Evolutionary conservation across 2,888 invertebrate genomes (phyloP).

Genomic region (Cataglyphis cursor): DNA sequence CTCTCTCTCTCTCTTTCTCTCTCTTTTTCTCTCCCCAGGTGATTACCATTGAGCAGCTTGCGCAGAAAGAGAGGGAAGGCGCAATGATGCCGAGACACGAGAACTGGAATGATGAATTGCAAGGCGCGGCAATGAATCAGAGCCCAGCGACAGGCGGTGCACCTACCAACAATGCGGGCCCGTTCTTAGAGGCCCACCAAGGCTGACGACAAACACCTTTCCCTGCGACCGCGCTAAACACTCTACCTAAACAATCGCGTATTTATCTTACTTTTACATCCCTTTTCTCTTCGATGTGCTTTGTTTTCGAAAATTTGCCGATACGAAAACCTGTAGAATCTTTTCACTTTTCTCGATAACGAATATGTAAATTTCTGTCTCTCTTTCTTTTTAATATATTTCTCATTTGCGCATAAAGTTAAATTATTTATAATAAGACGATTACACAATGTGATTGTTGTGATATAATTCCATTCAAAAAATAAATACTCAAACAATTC

Average conservation of each 20-base stretch:
- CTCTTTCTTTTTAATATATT: background rate
- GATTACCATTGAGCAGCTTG: conserved; percentile 69
- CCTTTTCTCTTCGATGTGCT: background rate
- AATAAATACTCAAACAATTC: background rate
- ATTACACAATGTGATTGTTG: too few relatives aligned
- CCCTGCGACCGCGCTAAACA: conserved; percentile 59
- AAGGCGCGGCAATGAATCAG: conserved; percentile 82
- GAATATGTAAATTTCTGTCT: background rate
- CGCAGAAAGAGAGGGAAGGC: conserved; percentile 31
- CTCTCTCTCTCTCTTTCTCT: too few relatives aligned
- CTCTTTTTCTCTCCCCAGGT: conserved; percentile 23
- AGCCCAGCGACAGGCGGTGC: conserved; percentile 80
- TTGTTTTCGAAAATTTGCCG: background rate
- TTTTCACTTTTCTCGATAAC: background rate
- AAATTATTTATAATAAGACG: background rate
- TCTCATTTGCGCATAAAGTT: background rate
- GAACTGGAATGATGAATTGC: conserved; percentile 82
- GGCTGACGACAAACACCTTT: conserved; percentile 80
- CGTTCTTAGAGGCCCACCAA: conserved; percentile 79
- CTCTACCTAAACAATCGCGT: conserved; percentile 64
- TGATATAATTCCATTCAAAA: conserved; percentile 17
- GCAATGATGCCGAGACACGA: conserved; percentile 74
- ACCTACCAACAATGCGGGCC: conserved; percentile 82
- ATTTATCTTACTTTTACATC: conserved; percentile 61
- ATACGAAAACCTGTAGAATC: background rate